phyloP scores from a whole-genome alignment of 2,113 vertebrate genomes.

The Oceanites oceanicus region DNA sequence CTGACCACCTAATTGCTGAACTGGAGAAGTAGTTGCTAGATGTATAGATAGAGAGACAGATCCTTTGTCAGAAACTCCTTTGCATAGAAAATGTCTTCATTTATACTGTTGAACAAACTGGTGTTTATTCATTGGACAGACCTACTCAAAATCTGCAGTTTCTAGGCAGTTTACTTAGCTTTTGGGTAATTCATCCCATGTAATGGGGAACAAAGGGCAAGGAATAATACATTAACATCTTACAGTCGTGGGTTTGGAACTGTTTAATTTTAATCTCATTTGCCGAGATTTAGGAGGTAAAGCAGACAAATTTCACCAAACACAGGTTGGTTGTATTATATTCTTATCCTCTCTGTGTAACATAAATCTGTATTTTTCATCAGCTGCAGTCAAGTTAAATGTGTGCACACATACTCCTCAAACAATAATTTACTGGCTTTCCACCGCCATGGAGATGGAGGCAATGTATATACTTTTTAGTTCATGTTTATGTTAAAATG shows the following conservation, averaged over 20 bases:
- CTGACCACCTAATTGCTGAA: neutral
- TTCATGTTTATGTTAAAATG: constrained; percentile 38
- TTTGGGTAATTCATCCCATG: neutral
- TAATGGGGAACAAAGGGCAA: neutral
- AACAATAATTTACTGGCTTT: neutral
- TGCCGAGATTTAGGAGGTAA: neutral
- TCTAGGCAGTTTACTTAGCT: neutral
- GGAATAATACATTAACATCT: neutral
- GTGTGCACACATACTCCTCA: neutral
- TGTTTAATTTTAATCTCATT: neutral
- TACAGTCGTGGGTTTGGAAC: neutral
- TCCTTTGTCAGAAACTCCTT: neutral
- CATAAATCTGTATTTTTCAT: neutral
- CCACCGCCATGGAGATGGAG: neutral
- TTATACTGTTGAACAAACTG: neutral
- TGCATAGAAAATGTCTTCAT: neutral
- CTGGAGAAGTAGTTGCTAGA: neutral
- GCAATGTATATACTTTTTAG: neutral
- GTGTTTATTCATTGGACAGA: neutral
- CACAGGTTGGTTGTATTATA: neutral
- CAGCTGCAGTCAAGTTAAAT: neutral
- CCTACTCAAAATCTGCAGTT: neutral
- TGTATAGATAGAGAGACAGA: neutral
- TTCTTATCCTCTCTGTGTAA: neutral
- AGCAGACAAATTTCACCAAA: neutral